Base-by-base conservation (phyloP, 2,113 vertebrate species). In the Phyllopteryx taeniolatus region DNA sequence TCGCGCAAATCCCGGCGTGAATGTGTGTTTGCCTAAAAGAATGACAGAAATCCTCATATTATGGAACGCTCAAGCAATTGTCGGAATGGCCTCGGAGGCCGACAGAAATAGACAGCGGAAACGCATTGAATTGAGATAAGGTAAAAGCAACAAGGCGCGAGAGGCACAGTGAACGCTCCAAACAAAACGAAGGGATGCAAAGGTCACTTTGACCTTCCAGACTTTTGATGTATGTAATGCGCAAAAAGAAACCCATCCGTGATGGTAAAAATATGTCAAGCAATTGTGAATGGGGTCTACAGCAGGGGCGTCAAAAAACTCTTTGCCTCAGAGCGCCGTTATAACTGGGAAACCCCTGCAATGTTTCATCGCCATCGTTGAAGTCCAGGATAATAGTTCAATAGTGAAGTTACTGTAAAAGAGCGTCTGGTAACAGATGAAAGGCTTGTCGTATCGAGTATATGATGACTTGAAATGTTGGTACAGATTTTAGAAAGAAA, bases 1-100 rank as follows among this genome's bases (percentile, higher is more conserved):
- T 73, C 51, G 64, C 74, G 56, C 62, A 77, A 81, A 82, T 82
- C 83, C 71, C 63, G 66, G 39, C 67, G 59, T 72, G 47, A 35
- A 3, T 2, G 12, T 46, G n/a, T 65, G 27, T 67, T 70, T 67
- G 68, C n/a, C 31, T 61, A 6, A 59, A 79, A 79, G 19, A 77
- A 63, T 66, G 67, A 49, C 63, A 77, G 47, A 35, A 72, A 73
- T 73, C 51, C 42, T 72, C 46, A 63, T 56, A 51, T 64, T 62
- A 56, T n/a, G 53, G 53, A 56, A 56, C 12, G 53, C 20, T 19
- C 2, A 19, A n/a, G 20, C 20, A 11, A 56, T 56, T 74, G 31
- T 61, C 59, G 8, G 31, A 4, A 13, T 11, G 31, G 22, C 57
- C 22, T 27, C 27, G 14, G 13, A 15, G 53, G 53, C 22, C 53